A percentile compares a stretch with the other conserved stretches of the same genome.
phyloP scores from a whole-genome alignment of 2,113 vertebrate genomes.

The Harpagus bidentatus region DNA sequence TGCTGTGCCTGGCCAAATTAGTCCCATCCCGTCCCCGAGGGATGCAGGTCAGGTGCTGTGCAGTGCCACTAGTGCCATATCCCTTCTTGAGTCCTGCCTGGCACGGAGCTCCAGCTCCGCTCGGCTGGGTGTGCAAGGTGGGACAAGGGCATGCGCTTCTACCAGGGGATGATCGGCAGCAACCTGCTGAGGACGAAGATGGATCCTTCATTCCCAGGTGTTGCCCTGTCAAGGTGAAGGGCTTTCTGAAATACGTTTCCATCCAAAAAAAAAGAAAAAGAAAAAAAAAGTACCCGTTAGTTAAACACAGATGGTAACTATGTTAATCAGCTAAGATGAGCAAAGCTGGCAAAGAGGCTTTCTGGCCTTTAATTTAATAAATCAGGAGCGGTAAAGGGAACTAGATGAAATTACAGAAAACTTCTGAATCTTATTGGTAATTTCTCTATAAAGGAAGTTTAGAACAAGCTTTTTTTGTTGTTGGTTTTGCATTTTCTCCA shows the following conservation, averaged over 20 bases:
- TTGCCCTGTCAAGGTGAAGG: not conserved
- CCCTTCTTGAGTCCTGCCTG: fast-evolving
- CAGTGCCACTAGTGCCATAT: fast-evolving
- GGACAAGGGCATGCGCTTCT: not conserved
- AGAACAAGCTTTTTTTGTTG: not conserved
- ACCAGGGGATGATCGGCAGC: not conserved
- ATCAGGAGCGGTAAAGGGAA: not conserved
- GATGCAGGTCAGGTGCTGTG: not conserved
- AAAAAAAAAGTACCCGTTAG: not conserved
- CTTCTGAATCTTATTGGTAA: not conserved
- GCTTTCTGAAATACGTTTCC: not conserved
- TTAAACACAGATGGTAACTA: not conserved
- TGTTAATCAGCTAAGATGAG: not conserved
- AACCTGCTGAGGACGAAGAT: not conserved
- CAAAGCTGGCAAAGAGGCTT: not conserved
- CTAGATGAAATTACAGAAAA: not conserved
- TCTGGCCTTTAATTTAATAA: not conserved
- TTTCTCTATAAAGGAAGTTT: not conserved
- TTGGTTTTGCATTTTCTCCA: not conserved
- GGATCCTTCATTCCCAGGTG: not conserved
- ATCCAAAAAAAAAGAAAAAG: fast-evolving
- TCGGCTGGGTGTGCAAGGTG: not conserved
- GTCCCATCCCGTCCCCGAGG: not conserved
- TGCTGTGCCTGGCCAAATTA: not conserved
- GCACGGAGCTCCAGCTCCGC: not conserved